A percentile compares a stretch with the other conserved stretches of the same genome.
These are phyloP conservation scores for Bombylius major DNA, from an alignment of 2,888 invertebrate species.

Conservation along the genomic window DNA sequence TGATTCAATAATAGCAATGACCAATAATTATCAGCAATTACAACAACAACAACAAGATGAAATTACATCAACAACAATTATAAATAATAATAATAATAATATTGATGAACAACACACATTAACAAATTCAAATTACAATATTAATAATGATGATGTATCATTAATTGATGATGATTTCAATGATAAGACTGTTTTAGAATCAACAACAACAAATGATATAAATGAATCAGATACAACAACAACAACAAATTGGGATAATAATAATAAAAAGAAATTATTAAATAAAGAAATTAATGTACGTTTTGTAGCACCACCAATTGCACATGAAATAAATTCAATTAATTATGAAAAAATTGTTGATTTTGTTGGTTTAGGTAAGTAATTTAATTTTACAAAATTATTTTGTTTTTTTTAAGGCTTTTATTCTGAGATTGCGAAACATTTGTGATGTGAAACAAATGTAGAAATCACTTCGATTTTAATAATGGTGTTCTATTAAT, in stretches of 20 bases:
- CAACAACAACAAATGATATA: background rate
- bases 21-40: background rate
- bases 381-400: background rate
- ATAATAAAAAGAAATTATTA: background rate
- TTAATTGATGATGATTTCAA: no score
- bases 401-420: no score
- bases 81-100: background rate
- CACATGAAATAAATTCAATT: conserved; percentile 30
- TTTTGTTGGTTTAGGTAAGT: conserved; percentile 50
- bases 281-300: conserved; percentile 13
- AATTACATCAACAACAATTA: background rate
- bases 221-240: background rate
- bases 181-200: background rate
- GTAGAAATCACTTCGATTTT: no score
- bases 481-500: no score
- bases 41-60: background rate
- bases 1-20: no score
- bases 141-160: background rate
- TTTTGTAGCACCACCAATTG: conserved; percentile 27
- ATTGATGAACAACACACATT: background rate
- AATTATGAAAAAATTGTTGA: conserved; percentile 50
- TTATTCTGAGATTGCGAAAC: background rate
- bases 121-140: background rate
- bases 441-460: no score
- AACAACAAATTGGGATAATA: background rate